phyloP scores from a whole-genome alignment of 2,888 invertebrate species.

The Eupithecia insigniata region DNA sequence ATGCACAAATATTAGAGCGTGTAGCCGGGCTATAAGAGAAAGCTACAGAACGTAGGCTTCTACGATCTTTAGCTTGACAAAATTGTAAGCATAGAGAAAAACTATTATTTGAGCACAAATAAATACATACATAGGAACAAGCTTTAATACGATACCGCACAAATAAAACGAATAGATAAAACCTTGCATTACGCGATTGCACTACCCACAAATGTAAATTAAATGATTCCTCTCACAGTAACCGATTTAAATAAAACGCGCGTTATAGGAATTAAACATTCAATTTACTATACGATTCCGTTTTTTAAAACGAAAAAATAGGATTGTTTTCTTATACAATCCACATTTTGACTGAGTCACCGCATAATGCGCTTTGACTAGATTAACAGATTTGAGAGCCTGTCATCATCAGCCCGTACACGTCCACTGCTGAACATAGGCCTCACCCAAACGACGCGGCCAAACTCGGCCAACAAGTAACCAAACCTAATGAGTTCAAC shows the following conservation, averaged over 20 bases:
- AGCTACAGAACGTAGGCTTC: too few relatives aligned
- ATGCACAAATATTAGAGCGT: too few relatives aligned
- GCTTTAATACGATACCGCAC: not conserved
- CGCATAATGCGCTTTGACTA: not conserved
- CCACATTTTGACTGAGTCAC: not conserved
- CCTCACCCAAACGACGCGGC: not conserved
- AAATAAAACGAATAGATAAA: slow-evolving; percentile 24
- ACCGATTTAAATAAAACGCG: slow-evolving; percentile 38
- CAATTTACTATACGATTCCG: not conserved
- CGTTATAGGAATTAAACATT: slow-evolving; percentile 39
- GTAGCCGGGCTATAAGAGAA: too few relatives aligned
- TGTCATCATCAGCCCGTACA: not conserved
- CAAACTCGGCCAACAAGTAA: not conserved
- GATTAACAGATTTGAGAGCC: too few relatives aligned
- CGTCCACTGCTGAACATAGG: too few relatives aligned
- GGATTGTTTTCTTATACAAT: not conserved
- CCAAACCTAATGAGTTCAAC: not conserved
- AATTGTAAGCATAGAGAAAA: not conserved
- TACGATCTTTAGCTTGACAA: too few relatives aligned
- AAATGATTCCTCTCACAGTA: slow-evolving; percentile 47
- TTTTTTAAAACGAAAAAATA: not conserved
- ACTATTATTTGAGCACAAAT: not conserved
- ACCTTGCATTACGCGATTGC: slow-evolving; percentile 45
- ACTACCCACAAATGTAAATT: slow-evolving; percentile 54
- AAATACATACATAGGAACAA: too few relatives aligned